Evolutionary conservation across 2,113 vertebrate genomes (phyloP), one percentile per base, ranked within the genome.

Genomic region (Cottus gobio): DNA sequence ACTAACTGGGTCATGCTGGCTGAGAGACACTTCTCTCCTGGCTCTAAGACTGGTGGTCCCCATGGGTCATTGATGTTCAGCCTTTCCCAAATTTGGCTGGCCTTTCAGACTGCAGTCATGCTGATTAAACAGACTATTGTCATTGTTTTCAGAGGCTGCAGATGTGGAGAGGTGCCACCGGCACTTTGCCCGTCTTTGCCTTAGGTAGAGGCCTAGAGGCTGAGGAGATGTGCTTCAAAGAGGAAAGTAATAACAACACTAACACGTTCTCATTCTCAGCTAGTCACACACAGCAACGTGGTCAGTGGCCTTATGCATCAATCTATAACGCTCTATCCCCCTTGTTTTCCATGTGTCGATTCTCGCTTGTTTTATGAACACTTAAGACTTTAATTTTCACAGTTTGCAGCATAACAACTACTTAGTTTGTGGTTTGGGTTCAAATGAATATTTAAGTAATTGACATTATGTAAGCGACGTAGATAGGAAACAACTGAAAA

Each of bases 31-130:
- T 26, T 68, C 56, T 79, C 71, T 83, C 48, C 68, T 71, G 75
- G 76, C 78, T 72, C 61, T 63, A 56, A 48, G 36, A 9, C 60
- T 31, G 30, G 37, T 31, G 30, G 37, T 44, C 58, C 68, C 54
- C 36, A 18, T 37, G 54, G 81, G 56, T 85, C 85, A 68, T 34
- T 13, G n/a, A 48, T 46, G 30, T 46, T 67, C 54, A 56, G 62
- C 61, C 54, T 48, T 50, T 72, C 26, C 1, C 42, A 56, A 22
- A 65, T 46, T 80, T 80, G 79, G 84, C 77, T 58, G 56, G 31
- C 72, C 60, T 87, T 60, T 85, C 56, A 54, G 42, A 48, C 69
- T 66, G 75, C 68, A 72, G 78, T 69, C 63, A 79, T 58, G 72
- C 50, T 58, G 78, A 79, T 70, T 65, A 66, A 63, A 69, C 44